These are phyloP conservation scores for Galaxias olidus DNA, from an alignment of 2,797 vertebrate genomes.

Conservation along the genomic window DNA sequence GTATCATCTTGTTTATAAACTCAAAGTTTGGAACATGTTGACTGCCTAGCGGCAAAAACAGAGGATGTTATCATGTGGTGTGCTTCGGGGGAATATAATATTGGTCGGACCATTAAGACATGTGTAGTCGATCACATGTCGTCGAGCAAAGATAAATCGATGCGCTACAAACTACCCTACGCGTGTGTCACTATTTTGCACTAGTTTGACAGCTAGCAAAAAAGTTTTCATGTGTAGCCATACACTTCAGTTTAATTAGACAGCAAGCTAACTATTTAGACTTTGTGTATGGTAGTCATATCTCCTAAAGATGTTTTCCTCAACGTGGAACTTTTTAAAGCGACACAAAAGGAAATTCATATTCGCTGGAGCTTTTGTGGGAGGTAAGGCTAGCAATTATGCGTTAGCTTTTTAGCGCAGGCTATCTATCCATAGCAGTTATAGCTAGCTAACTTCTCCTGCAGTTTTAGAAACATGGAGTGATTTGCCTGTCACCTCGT, in stretches of 20 bases:
- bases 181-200: no score
- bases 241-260: no score
- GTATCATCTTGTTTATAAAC: no score
- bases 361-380: conserved; percentile 84
- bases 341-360: conserved; percentile 93
- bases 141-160: conserved; percentile 17
- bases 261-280: neutral
- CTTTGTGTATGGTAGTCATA: neutral
- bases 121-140: conserved; percentile 27
- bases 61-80: no score
- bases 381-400: conserved; percentile 72
- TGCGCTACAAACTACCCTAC: neutral
- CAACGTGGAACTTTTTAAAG: conserved; percentile 89
- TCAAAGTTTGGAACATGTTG: no score
- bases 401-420: neutral
- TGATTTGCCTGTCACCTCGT: no score
- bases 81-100: conserved; percentile 60
- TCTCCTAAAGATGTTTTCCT: conserved; percentile 79
- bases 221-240: no score
- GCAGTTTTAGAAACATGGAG: no score
- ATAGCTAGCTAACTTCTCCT: no score
- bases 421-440: neutral
- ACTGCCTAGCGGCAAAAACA: no score
- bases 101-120: conserved; percentile 46
- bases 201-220: no score